Evolutionary conservation across 64 coral and sea anemone genomes (phyloP).

Genomic region (Exaiptasia diaphana): DNA sequence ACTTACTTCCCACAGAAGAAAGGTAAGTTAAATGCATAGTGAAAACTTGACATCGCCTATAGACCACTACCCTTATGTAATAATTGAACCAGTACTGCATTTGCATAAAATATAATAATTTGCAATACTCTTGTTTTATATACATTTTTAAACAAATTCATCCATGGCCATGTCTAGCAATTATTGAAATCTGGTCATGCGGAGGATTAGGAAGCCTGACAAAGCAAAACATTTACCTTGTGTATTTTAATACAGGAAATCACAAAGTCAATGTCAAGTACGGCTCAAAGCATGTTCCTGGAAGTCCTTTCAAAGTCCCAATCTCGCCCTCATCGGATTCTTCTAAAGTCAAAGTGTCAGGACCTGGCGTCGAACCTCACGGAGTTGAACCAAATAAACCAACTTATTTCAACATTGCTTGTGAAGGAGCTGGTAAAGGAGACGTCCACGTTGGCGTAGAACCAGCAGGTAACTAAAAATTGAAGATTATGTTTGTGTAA

Average conservation of each 20-base stretch:
- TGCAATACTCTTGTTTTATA: no score
- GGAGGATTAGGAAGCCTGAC: no score
- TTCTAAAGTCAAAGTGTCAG: slow-evolving; percentile 71
- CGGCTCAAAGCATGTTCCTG: slow-evolving; percentile 71
- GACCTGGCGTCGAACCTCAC: slow-evolving; percentile 68
- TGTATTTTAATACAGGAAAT: no score
- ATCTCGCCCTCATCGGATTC: slow-evolving; percentile 68
- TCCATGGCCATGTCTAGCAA: no score
- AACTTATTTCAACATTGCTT: slow-evolving; percentile 80
- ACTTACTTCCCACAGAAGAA: slow-evolving; percentile 92
- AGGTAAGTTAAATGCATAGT: slow-evolving; percentile 62
- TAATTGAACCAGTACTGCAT: no score
- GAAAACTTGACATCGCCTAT: no score
- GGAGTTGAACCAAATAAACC: slow-evolving; percentile 82
- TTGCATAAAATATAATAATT: no score
- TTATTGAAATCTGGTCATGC: no score
- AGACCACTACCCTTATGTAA: no score
- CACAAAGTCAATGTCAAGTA: slow-evolving; percentile 95
- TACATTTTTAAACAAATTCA: no score
- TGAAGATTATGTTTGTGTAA: no score
- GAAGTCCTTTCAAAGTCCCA: slow-evolving; percentile 88
- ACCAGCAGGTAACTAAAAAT: slow-evolving; percentile 47
- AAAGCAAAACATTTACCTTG: no score
- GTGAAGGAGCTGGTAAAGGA: slow-evolving; percentile 80
- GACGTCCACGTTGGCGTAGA: slow-evolving; percentile 82